These are phyloP conservation scores for Didymodactylos carnosus DNA, from an alignment of 2,888 invertebrate genomes.

Conservation along the genomic window DNA sequence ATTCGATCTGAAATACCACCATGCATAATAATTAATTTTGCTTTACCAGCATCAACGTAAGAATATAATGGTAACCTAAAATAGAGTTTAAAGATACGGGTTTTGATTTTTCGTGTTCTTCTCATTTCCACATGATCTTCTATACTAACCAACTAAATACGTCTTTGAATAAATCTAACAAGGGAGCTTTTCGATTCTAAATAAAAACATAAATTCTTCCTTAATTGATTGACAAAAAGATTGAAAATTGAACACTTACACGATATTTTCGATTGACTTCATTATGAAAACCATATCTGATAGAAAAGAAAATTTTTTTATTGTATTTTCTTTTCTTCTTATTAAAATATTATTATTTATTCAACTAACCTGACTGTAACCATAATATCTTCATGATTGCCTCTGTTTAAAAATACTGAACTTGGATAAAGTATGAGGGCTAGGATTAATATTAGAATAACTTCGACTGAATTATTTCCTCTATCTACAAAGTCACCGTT, in stretches of 20 bases:
- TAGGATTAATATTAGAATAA: constrained; percentile 54
- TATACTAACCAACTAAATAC: background rate
- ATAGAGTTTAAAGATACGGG: too few species aligned
- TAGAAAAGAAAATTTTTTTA: too few species aligned
- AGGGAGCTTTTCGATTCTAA: background rate
- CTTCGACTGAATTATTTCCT: constrained; percentile 67
- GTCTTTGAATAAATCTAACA: background rate
- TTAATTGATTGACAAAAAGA: too few species aligned
- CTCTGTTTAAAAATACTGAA: constrained; percentile 66
- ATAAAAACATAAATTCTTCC: background rate
- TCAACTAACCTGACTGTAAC: too few species aligned
- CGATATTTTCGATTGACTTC: background rate
- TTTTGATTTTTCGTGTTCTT: too few species aligned
- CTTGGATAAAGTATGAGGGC: constrained; percentile 63
- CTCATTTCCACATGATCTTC: too few species aligned
- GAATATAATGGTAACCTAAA: background rate
- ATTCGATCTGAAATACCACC: background rate
- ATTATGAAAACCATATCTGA: constrained; percentile 1
- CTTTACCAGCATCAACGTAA: background rate
- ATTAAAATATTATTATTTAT: too few species aligned
- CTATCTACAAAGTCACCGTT: constrained; percentile 86
- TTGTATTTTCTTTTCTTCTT: too few species aligned
- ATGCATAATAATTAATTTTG: background rate
- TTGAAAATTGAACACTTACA: background rate
- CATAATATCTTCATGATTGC: constrained; percentile 28